Percentiles rank a stretch among this genome's conserved stretches.
phyloP scores from a whole-genome alignment of 2,113 vertebrate genomes.

The Hemibagrus wyckioides region DNA sequence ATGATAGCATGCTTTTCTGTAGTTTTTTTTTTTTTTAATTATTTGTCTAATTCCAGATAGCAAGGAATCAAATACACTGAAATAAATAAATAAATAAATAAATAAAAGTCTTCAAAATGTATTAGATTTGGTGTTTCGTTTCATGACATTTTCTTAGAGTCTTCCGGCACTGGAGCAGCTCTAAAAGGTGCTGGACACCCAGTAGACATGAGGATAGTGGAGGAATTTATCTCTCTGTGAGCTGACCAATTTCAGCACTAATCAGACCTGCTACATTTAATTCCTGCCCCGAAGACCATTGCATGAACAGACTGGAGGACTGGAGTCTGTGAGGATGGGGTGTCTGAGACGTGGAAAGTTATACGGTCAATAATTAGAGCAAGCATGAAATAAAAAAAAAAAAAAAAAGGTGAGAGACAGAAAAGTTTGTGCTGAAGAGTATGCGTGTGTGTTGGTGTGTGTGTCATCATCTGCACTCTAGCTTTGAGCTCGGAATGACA shows the following conservation, averaged over 20 bases:
- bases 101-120: neutral
- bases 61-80: neutral
- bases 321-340: neutral
- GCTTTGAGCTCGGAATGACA: conserved; percentile 57
- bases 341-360: neutral
- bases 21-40: neutral
- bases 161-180: neutral
- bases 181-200: neutral
- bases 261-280: neutral
- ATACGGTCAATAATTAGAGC: neutral
- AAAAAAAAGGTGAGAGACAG: neutral
- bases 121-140: neutral
- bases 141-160: neutral
- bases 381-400: neutral
- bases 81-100: neutral
- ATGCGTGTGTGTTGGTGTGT: conserved; percentile 4
- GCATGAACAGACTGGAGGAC: neutral
- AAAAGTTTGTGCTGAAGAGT: neutral
- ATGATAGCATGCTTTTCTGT: neutral
- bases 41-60: no score
- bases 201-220: neutral
- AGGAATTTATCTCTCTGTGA: neutral
- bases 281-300: neutral
- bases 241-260: neutral
- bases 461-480: conserved; percentile 44